Evolutionary conservation across 2,797 vertebrate species (phyloP).

Genomic region (Cetoscarus ocellatus): DNA sequence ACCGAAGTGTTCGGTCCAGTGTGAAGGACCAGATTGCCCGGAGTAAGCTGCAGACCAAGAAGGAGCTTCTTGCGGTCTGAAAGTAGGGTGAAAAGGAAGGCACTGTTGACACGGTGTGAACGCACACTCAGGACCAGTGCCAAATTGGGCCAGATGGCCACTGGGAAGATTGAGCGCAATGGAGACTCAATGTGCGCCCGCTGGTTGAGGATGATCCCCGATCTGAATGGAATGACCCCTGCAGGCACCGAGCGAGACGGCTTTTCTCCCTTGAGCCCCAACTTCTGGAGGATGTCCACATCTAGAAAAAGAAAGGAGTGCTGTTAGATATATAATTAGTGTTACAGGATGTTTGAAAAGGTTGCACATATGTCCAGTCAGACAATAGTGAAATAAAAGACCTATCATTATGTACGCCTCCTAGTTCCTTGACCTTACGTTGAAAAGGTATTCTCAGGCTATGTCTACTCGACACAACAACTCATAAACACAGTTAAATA

Average conservation of each 20-base stretch:
- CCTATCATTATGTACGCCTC: constrained; percentile 1
- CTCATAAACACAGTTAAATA: too few relatives aligned
- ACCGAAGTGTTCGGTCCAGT: constrained; percentile 92
- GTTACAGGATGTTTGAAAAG: constrained; percentile 9
- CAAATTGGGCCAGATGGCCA: constrained; percentile 87
- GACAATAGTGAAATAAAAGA: constrained; percentile 7
- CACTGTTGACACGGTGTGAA: constrained; percentile 95
- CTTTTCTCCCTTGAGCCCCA: constrained; percentile 95
- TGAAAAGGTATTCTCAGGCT: too few relatives aligned
- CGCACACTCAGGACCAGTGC: constrained; percentile 94
- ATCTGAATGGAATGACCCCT: constrained; percentile 95
- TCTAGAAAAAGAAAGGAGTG: constrained; percentile 79
- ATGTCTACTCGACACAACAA: too few relatives aligned
- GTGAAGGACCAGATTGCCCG: constrained; percentile 90
- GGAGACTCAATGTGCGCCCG: constrained; percentile 90
- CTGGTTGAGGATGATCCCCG: constrained; percentile 96
- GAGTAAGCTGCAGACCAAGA: constrained; percentile 94
- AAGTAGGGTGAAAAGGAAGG: constrained; percentile 93
- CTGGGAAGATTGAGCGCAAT: constrained; percentile 84
- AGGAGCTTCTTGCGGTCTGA: constrained; percentile 91
- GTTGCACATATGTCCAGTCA: constrained; percentile 1
- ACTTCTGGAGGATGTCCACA: constrained; percentile 96
- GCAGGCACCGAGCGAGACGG: constrained; percentile 85
- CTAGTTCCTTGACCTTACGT: neutral
- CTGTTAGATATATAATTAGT: constrained; percentile 45